phyloP scores from a whole-genome alignment of 2,888 invertebrate genomes.

The Plebejus melissa region DNA sequence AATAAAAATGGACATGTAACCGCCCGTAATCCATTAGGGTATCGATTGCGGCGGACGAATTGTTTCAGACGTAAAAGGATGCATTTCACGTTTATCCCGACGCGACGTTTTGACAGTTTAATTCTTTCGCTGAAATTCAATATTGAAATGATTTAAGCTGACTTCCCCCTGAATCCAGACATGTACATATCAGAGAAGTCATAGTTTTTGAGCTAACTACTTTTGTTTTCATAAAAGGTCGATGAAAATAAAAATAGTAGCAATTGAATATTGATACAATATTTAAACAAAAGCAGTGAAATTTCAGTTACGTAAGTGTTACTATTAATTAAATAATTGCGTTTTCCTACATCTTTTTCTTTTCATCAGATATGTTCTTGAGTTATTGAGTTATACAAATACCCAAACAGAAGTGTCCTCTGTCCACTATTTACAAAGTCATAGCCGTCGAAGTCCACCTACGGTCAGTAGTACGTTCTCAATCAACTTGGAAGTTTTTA shows the following conservation, averaged over 20 bases:
- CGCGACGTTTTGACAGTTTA: neutral
- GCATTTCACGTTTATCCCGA: conserved; percentile 16
- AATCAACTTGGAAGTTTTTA: too few relatives aligned
- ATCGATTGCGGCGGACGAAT: conserved; percentile 2
- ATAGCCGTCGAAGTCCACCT: too few relatives aligned
- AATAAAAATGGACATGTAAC: conserved; percentile 21
- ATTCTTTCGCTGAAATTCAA: neutral
- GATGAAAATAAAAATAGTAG: too few relatives aligned
- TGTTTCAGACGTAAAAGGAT: conserved; percentile 15
- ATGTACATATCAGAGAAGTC: neutral
- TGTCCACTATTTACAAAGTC: too few relatives aligned
- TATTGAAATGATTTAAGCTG: neutral
- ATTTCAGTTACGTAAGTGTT: neutral
- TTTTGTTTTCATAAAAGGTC: neutral
- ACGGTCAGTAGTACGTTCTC: too few relatives aligned
- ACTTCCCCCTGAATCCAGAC: neutral
- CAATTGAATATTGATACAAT: too few relatives aligned
- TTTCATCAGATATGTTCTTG: neutral
- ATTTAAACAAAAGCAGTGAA: too few relatives aligned
- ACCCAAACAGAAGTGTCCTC: too few relatives aligned
- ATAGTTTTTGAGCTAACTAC: neutral
- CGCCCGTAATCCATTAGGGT: conserved; percentile 12
- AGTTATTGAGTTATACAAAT: neutral
- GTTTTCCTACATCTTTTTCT: neutral
- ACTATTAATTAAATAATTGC: neutral